Evolutionary conservation across 1,140 invertebrate genomes (phyloP), one percentile per base, ranked within the genome.

Genomic region (Solenopsis fugax): DNA sequence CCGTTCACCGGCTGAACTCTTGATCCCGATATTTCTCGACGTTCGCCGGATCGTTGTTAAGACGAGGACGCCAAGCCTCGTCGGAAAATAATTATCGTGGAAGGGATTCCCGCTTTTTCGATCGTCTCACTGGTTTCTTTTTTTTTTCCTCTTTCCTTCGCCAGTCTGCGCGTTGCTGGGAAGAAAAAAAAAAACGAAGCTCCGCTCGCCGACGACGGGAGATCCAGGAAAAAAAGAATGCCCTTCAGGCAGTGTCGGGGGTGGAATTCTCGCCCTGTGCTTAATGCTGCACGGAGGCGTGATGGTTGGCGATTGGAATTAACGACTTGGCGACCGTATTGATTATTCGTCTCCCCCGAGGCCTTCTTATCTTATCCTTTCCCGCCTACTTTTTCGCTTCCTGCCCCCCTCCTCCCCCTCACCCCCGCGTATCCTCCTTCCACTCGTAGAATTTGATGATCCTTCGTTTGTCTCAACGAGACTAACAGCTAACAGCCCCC

Each of bases 281-380:
- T 92, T 92, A 92, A 89, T 88, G 88, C 90, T 82, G 90, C 76
- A 77, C 81, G 89, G 88, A 89, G 89, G 92, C 92, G 89, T 92
- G 92, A 94, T 92, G 92, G 91, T 89, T 91, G 91, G 91, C 93
- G 92, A 94, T 94, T 93, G 92, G 92, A 93, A 93, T 94, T 93
- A 94, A 94, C 92, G 92, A 93, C 93, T 93, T 91, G 93, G 91
- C 91, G 93, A 94, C 93, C 90, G 92, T 93, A 93, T 94, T 93
- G 93, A 94, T 94, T 93, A 94, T 93, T 93, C 87, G 67, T 85
- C 81, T 82, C 77, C 71, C 41, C 60, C 67, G 80, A 29, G 80
- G 82, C 48, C 73, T 90, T 86, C 86, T 88, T 89, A 71, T 86
- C 62, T 73, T 73, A 82, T 82, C 67, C 67, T 72, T 73, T 58